Evolutionary conservation across 2,888 invertebrate genomes (phyloP), one percentile per base, ranked within the genome.

Genomic region (Lasioglossum morio): DNA sequence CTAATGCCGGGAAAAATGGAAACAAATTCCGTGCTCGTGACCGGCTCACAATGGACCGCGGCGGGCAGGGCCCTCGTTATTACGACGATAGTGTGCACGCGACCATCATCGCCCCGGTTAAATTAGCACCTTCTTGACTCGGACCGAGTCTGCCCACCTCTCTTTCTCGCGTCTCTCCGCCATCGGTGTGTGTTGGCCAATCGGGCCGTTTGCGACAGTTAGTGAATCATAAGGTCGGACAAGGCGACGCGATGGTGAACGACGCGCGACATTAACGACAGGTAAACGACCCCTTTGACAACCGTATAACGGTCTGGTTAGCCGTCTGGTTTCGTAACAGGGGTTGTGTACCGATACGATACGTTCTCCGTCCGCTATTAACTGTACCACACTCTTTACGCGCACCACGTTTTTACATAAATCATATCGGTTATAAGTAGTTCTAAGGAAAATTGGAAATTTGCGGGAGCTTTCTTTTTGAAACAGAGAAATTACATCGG

Each of bases 11-110:
- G 27, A 16, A 84, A 78, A 88, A 81, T 82, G 70, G 75, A 80
- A 82, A 83, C 77, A 78, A 81, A 85, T 85, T 75, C 87, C 34
- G 19, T 19, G 30, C 70, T 77, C 81, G 83, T 79, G 80, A 75
- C 81, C 72, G 43, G 60, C 77, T 72, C 30, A 89, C 90, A 84
- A 90, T 90, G 81, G 78, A 43, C 72, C 75, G 27, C 30, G n/a
- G 53, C 27, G 63, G 63, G 63, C 27, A 23, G 63, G 53, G 27
- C 53, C 27, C 40, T 80, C 76, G 73, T 89, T 86, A 86, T 91
- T 87, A 87, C 84, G 77, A 23, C 10, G 53, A 53, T n/a, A 23
- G 53, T 1, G 74, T 48, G 70, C 83, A 27, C 77, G 85, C 69
- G 81, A 87, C 79, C 79, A 78, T 87, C 79, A 72, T 72, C 34